Evolutionary conservation across 2,113 vertebrate genomes (phyloP), one percentile per base, ranked within the genome.

Genomic region (Rhagologus leucostigma): DNA sequence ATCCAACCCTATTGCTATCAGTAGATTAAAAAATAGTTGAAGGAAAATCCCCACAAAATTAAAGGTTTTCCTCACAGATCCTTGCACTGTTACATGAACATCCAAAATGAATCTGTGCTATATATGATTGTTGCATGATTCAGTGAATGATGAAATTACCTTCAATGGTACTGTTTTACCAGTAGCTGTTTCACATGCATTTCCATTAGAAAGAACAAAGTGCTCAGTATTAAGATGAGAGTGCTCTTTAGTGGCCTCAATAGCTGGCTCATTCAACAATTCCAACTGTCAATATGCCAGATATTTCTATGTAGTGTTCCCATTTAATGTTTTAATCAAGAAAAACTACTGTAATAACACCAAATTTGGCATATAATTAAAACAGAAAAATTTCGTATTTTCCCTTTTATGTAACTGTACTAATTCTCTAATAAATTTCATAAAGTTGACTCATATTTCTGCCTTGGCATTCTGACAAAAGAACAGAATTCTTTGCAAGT

Each of bases 361-460:
- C 76, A 91, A 96, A 96, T 94, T 97, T 8, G 89, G 74, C 68
- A 94, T 93, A 95, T 96, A 96, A 97, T 97, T 97, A 96, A 96
- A 96, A 3, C 62, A 90, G 88, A 16, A 87, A 97, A 96, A 94
- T 37, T 90, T 95, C 41, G 2, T 95, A 91, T 97, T 93, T 96
- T 94, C 65, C 46, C 85, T 96, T 97, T 96, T 82, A 96, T 96
- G 87, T 93, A 95, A 89, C 74, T 87, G 64, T 73, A 85, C 62
- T 96, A 93, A 94, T 89, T 95, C 74, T 91, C 37, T 92, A 97
- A 97, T 96, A 97, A 96, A 97, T 96, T 97, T 95, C 71, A 77
- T 94, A 84, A 96, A 97, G 81, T 89, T 79, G 82, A 93, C 80
- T 97, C 95, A 60, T 89, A 90, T 93, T 97, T 95, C 85, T 90